Evolutionary conservation across 53 echinoderm and acorn worm genomes (phyloP), one percentile per base, ranked within the genome.

Genomic region (Patiria pectinifera): DNA sequence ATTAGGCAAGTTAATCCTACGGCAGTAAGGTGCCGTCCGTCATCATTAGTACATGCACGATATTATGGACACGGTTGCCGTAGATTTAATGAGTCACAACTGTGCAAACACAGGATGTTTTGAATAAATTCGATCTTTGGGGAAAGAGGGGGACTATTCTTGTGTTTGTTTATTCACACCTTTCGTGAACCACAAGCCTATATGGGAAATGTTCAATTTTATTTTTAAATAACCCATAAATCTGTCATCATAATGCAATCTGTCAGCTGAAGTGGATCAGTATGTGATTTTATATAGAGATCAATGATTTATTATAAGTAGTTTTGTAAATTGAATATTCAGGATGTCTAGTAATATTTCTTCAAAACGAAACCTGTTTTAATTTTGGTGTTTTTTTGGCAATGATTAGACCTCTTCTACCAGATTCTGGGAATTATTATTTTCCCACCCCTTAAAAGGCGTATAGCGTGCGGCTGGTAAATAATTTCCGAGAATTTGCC

Each of bases 51-150:
- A 60, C 11, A 62, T 43, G 62, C 78, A 88, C 61, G 78, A 61
- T 22, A 88, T 77, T n/a, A 13, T 15, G 45, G 24, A 35, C 3
- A 61, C 58, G 7, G 24, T 35, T 53, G 12, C 53, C 48, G 5
- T 15, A 22, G 44, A n/a, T 26, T 26, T 88, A 78, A 78, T 88
- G 59, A 43, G 88, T 35, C 78, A 44, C 88, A 88, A 60, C 78
- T 88, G 78, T 45, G 26, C 49, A 85, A 86, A 86, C 86, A 86
- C 86, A 86, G 86, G 86, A 86, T 86, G 86, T 86, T 74, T 74
- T 74, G 48, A 86, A 86, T 86, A 72, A 86, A 72, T 49, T 75
- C 59, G 49, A 62, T 75, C 75, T 4, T n/a, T 75, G 86, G 43
- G 66, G 69, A 21, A 23, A 86, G 35, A 86, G 6, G 48, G 47